Conservation (phyloP, 2,888 invertebrate genomes). For the Dermolepida albohirtum region DNA sequence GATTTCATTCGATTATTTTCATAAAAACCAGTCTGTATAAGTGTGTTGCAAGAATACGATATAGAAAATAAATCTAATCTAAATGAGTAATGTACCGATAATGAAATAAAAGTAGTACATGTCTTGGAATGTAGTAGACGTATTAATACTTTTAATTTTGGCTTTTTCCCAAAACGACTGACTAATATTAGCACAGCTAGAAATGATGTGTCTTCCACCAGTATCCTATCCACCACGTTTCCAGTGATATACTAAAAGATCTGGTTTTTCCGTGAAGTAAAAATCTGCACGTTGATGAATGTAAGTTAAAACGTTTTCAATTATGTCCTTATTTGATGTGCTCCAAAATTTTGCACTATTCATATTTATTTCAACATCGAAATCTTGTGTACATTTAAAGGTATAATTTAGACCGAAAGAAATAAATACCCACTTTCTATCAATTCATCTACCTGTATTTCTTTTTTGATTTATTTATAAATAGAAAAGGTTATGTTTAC, state of each 20-base stretch:
- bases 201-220: constrained; percentile 46
- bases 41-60: no score
- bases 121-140: constrained; percentile 44
- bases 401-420: no score
- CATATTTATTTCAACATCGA: not conserved
- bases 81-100: constrained; percentile 38
- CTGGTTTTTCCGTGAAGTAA: constrained; percentile 9
- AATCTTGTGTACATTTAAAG: no score
- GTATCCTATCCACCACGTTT: constrained; percentile 46
- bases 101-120: constrained; percentile 41
- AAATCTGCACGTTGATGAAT: constrained; percentile 30
- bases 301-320: constrained; percentile 31
- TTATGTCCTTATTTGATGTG: not conserved
- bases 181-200: constrained; percentile 51
- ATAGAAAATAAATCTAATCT: not conserved
- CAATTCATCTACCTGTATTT: no score
- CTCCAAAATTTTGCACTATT: not conserved
- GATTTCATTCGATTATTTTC: no score
- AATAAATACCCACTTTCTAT: no score
- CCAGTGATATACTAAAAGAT: constrained; percentile 46
- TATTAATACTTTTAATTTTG: constrained; percentile 52
- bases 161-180: constrained; percentile 51
- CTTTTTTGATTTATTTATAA: constrained; percentile 6
- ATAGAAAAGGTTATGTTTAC: constrained; percentile 2
- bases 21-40: no score